A percentile compares a stretch with the other conserved stretches of the same genome.
These are phyloP conservation scores for Exaiptasia diaphana DNA, from an alignment of 64 coral and sea anemone genomes.

Conservation along the genomic window DNA sequence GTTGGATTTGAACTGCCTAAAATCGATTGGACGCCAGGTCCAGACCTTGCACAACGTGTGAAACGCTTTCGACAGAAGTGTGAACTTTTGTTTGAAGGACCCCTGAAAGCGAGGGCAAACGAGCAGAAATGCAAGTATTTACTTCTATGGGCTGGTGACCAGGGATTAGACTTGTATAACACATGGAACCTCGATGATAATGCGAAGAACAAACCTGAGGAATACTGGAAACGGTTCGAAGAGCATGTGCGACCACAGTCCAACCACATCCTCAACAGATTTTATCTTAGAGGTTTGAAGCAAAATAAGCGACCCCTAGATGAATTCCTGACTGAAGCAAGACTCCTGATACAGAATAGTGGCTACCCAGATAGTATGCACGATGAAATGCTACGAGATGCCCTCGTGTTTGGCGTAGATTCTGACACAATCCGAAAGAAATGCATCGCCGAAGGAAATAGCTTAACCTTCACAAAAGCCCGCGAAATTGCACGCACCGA, in stretches of 20 bases:
- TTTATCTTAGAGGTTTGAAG: conserved; percentile 43
- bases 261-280: conserved; percentile 53
- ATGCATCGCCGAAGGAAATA: conserved; percentile 72
- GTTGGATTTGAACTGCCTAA: conserved; percentile 19
- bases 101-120: neutral
- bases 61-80: conserved; percentile 38
- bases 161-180: conserved; percentile 55
- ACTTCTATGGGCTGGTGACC: conserved; percentile 42
- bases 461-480: conserved; percentile 46
- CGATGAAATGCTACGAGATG: conserved; percentile 41
- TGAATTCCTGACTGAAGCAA: conserved; percentile 57
- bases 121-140: conserved; percentile 66
- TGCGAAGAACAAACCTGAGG: conserved; percentile 6
- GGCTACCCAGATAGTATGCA: conserved; percentile 60
- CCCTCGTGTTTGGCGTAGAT: conserved; percentile 55
- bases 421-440: conserved; percentile 60
- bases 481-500: conserved; percentile 70
- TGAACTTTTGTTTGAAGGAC: conserved; percentile 18
- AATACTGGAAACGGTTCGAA: conserved; percentile 63
- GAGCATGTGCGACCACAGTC: conserved; percentile 65
- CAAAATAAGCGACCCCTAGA: conserved; percentile 43
- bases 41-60: neutral
- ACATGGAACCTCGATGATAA: conserved; percentile 28
- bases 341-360: conserved; percentile 57
- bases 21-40: conserved; percentile 48